phyloP scores from a whole-genome alignment of 2,113 vertebrate species.

The Epinephelus cyanopodus region DNA sequence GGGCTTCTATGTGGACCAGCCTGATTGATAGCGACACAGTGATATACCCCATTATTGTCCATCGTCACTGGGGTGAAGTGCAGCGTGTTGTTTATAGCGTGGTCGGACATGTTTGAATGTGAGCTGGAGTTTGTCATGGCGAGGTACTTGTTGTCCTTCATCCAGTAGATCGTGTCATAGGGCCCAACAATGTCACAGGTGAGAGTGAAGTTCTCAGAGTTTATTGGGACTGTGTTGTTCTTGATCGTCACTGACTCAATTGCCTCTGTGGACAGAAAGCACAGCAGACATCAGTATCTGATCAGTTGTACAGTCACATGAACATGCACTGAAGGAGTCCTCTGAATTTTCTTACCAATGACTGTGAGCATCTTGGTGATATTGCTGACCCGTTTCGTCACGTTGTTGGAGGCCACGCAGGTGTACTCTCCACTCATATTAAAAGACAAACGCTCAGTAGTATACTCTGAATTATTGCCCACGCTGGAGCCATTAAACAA shows the following conservation, averaged over 20 bases:
- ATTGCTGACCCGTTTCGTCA: constrained; percentile 65
- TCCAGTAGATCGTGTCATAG: constrained; percentile 72
- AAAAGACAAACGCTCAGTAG: constrained; percentile 23
- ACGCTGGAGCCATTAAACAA: constrained; percentile 58
- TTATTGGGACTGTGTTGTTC: constrained; percentile 56
- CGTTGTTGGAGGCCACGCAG: constrained; percentile 75
- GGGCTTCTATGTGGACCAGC: constrained; percentile 47
- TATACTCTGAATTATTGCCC: constrained; percentile 45
- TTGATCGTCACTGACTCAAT: constrained; percentile 65
- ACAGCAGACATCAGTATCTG: neutral
- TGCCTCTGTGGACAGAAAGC: constrained; percentile 61
- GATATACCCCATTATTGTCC: constrained; percentile 66
- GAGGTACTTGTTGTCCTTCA: constrained; percentile 49
- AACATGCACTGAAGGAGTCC: neutral
- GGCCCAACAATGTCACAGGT: constrained; percentile 70
- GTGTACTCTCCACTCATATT: constrained; percentile 76
- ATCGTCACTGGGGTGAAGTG: constrained; percentile 68
- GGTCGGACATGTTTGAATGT: constrained; percentile 8
- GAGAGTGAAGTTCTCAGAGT: constrained; percentile 63
- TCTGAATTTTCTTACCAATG: constrained; percentile 60
- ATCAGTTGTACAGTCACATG: neutral
- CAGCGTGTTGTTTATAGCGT: constrained; percentile 48
- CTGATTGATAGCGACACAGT: constrained; percentile 72
- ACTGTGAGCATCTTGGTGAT: constrained; percentile 62
- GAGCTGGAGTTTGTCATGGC: neutral